These are phyloP conservation scores for Noctua janthina DNA, from an alignment of 2,888 invertebrate species.

Conservation along the genomic window DNA sequence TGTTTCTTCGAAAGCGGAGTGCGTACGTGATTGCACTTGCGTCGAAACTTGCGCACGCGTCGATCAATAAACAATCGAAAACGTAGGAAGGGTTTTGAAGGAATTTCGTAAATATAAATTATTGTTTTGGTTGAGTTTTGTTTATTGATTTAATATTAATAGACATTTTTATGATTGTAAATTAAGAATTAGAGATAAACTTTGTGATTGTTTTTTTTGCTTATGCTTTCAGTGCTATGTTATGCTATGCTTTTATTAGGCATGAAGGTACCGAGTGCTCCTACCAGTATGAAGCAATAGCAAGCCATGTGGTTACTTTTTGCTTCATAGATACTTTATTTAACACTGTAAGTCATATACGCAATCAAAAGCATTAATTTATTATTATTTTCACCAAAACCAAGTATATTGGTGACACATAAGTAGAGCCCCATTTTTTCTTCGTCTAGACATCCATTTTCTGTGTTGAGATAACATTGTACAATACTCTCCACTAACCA, in stretches of 20 bases:
- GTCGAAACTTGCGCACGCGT: slow-evolving; percentile 65
- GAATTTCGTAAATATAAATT: slow-evolving; percentile 57
- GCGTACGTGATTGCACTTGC: slow-evolving; percentile 63
- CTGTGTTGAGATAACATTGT: slow-evolving; percentile 5
- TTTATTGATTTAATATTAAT: background rate
- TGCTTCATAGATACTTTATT: background rate
- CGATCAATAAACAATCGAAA: slow-evolving; percentile 59
- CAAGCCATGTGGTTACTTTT: background rate
- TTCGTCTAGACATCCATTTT: slow-evolving; percentile 43
- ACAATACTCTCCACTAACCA: background rate
- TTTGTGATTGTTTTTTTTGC: too few species aligned
- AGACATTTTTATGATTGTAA: background rate
- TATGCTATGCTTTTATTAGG: too few species aligned
- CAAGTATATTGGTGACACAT: slow-evolving; percentile 6
- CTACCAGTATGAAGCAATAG: background rate
- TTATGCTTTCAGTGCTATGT: too few species aligned
- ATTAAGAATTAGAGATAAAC: background rate
- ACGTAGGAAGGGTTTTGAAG: slow-evolving; percentile 44
- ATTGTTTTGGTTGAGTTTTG: slow-evolving; percentile 20
- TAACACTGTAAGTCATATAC: background rate
- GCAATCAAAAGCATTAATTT: background rate
- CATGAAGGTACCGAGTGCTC: background rate
- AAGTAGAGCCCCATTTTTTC: slow-evolving; percentile 3
- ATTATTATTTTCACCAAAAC: slow-evolving; percentile 12
- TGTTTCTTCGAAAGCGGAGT: slow-evolving; percentile 61